Evolutionary conservation across 2,797 vertebrate genomes (phyloP), one percentile per base, ranked within the genome.

Genomic region (Coregonus sp.): DNA sequence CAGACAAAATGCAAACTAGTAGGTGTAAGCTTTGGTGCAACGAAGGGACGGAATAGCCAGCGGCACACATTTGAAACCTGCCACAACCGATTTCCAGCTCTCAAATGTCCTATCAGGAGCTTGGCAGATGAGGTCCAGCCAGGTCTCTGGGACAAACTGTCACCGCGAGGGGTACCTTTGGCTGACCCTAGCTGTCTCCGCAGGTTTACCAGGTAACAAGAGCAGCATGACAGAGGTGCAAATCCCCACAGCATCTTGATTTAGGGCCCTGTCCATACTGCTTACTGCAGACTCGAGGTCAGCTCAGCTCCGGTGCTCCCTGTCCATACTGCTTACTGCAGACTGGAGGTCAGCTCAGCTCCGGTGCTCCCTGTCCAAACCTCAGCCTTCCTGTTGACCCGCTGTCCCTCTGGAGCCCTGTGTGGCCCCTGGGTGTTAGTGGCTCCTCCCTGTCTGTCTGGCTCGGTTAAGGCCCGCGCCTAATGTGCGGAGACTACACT

Each of bases 221-320:
- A 40, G 77, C 63, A 52, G 33, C 67, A 73, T 70, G 72, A 78
- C 72, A 74, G 70, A 51, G 29, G 69, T 35, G 47, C 71, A 77
- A 73, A 74, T 78, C 63, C 56, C 76, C 76, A 20, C 31, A 72
- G 59, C 25, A 40, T 77, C 76, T 77, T 77, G 70, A 77, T 77
- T 77, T 72, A 20, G 40, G 18, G 37, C 37, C 59, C 76, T 73
- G 76, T 77, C 76, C 70, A 66, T 72, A 72, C 52, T 54, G 77
- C 67, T 78, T 74, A 74, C 51, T 14, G 37, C 52, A 61, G 72
- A 78, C 40, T 52, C 5, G 52, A 37, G 72, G 72, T 74, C 77
- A 63, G 54, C 37, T n/a, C 15, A 47, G 40, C 40, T 9, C 40
- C 40, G 40, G 40, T 47, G 40, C 9, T 47, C 37, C 59, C 76